Evolutionary conservation across 2,797 vertebrate genomes (phyloP), one percentile per base, ranked within the genome.

Genomic region (Xiphorhynchus erythropygius): DNA sequence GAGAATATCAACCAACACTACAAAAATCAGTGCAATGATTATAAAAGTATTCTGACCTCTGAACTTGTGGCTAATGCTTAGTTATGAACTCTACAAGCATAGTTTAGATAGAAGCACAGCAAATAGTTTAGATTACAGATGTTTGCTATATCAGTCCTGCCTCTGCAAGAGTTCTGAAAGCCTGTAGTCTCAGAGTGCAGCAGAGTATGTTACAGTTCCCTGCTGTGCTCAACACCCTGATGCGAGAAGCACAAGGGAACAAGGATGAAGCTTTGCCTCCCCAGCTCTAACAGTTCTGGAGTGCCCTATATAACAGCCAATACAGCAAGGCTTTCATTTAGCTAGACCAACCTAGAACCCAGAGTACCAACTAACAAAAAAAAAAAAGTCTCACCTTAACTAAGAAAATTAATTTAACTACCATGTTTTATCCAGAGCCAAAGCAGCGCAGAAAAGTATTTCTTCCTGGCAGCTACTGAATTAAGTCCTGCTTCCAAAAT

Each of bases 151-250:
- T 73, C 60, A 64, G 64, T 30, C 28, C 42, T 18, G 35, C 35
- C 32, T 44, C 46, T 64, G 23, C 55, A 73, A 52, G 21, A 65
- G 65, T 24, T 27, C 79, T 79, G 69, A 68, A 80, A 93, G 46
- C 50, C 64, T 30, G 24, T 8, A 77, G 89, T 60, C 60, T 87
- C 78, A 89, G 65, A 77, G 60, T 69, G 74, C 50, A 84, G 86
- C 71, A 89, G 67, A 89, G 86, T 77, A 64, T 18, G 13, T 28
- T 74, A 77, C 55, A 92, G 78, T 92, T 92, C 94, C 92, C 89
- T 81, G 86, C 92, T 87, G 89, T 87, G 94, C 79, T 69, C 65
- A 60, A 24, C 46, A 77, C 44, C 53, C 59, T 64, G 69, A 67
- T 52, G 33, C 6, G 24, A 80, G 74, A 76, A 73, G 64, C 25